A percentile compares a stretch with the other conserved stretches of the same genome.
These are phyloP conservation scores for Jordanella pulchra DNA, from an alignment of 2,797 vertebrate genomes.

Conservation along the genomic window DNA sequence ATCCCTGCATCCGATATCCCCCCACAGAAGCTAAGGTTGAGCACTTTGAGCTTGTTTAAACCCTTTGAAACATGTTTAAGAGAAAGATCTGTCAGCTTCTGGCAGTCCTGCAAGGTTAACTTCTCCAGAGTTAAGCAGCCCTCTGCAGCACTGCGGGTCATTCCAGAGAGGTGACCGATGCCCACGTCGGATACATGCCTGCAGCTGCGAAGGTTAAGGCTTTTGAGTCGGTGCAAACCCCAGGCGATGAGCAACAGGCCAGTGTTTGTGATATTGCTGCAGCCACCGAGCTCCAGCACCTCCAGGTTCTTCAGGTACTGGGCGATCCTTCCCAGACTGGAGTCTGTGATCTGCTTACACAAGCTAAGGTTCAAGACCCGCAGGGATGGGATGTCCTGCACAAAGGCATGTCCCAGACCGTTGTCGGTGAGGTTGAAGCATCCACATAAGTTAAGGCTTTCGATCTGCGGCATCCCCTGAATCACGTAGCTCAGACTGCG, in stretches of 20 bases:
- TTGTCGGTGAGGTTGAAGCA: conserved; percentile 99
- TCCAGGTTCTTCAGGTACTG: conserved; percentile 97
- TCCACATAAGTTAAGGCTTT: conserved; percentile 97
- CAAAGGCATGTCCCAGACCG: conserved; percentile 96
- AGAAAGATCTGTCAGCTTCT: conserved; percentile 95
- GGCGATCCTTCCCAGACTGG: conserved; percentile 95
- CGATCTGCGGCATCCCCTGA: conserved; percentile 96
- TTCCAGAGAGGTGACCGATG: conserved; percentile 95
- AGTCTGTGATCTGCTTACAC: conserved; percentile 98
- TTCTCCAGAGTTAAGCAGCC: conserved; percentile 96
- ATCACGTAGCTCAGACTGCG: conserved; percentile 98
- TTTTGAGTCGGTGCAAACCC: conserved; percentile 96
- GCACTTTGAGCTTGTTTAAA: conserved; percentile 90
- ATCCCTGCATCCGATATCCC: conserved; percentile 97
- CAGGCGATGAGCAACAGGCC: conserved; percentile 94
- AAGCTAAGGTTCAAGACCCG: conserved; percentile 95
- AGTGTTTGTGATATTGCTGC: conserved; percentile 98
- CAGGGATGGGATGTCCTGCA: conserved; percentile 94
- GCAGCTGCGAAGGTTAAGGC: conserved; percentile 96
- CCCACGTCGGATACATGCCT: conserved; percentile 97
- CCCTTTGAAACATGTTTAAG: conserved; percentile 96
- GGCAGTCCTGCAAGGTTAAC: conserved; percentile 97
- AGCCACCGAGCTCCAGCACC: conserved; percentile 96
- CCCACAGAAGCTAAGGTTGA: conserved; percentile 98
- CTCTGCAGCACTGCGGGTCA: conserved; percentile 96